Base-by-base conservation (phyloP, 2,113 vertebrate species). In the Monopterus albus region DNA sequence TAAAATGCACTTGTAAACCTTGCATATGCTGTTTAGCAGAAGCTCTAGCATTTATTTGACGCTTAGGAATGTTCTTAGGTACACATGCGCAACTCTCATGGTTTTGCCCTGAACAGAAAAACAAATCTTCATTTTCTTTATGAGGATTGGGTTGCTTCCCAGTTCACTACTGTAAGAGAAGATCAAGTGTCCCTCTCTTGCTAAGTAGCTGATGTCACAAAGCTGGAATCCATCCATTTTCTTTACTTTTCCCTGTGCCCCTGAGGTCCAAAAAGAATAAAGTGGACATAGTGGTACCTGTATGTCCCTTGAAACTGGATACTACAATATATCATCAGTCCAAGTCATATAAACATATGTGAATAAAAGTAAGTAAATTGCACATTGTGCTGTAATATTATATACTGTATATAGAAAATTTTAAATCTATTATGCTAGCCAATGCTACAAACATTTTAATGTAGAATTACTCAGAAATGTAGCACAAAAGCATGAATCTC, bases 191-290 rank as follows among this genome's bases (percentile, higher is more conserved):
- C 74, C 7, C 53, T 38, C 46, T 49, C 72, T 12, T 56, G 50
- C 66, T 86, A 69, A 81, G 56, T 31, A 79, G 71, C 50, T 88
- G 81, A 89, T 88, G 82, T 88, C 80, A 89, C 46, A 52, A 6
- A 58, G 77, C 55, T 84, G 81, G 82, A 88, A 87, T 90, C 70
- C 26, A 26, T 73, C 70, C 42, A 51, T 72, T 57, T 75, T 77
- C 57, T 68, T 11, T 49, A 9, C 21, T 15, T 76, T 26, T 63
- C 36, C 50, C 40, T 42, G 9, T 31, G 57, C 15, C 53, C 72
- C 20, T 64, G 39, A n/a, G n/a, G n/a, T n/a, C n/a, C n/a, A 55
- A 42, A 31, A n/a, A 9, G 13, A 39, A 23, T 72, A 33, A 53
- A 75, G 31, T 65, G 53, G 62, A 67, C 58, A 49, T 1, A 35